Evolutionary conservation across 2,888 invertebrate species (phyloP).

Genomic region (Brenthis daphne): DNA sequence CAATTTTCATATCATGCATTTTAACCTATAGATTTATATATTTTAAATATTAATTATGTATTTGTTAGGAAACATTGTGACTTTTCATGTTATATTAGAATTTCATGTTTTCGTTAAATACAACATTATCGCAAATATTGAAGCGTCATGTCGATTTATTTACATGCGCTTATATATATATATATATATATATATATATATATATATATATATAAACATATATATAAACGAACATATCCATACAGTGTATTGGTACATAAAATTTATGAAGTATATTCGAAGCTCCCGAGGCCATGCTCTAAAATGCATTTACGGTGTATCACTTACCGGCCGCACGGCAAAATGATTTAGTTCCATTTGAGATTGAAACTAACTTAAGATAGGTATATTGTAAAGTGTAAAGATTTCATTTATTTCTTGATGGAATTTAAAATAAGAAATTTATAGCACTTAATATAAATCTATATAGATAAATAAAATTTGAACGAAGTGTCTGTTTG

Average conservation of each 20-base stretch:
- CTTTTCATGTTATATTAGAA: too few relatives aligned
- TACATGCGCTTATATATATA: background rate
- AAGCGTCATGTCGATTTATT: background rate
- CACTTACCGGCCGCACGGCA: conserved; percentile 28
- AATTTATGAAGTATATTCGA: conserved; percentile 22
- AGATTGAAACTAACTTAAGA: background rate
- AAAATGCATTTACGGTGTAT: conserved; percentile 30
- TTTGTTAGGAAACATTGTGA: too few relatives aligned
- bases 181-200: background rate
- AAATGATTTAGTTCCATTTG: conserved; percentile 31
- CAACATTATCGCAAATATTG: too few relatives aligned
- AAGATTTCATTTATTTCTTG: background rate
- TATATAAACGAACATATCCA: background rate
- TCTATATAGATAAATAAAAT: too few relatives aligned
- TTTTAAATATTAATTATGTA: too few relatives aligned
- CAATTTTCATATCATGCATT: too few relatives aligned
- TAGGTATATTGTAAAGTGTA: background rate
- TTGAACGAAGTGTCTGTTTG: too few relatives aligned
- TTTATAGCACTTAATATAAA: too few relatives aligned
- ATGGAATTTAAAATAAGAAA: too few relatives aligned
- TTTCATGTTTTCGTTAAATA: background rate
- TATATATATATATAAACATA: background rate
- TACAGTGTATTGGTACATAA: background rate
- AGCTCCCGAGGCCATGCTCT: conserved; percentile 20
- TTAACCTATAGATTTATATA: too few relatives aligned